phyloP scores from a whole-genome alignment of 2,888 invertebrate genomes.

The Reticulitermes lucifugus region DNA sequence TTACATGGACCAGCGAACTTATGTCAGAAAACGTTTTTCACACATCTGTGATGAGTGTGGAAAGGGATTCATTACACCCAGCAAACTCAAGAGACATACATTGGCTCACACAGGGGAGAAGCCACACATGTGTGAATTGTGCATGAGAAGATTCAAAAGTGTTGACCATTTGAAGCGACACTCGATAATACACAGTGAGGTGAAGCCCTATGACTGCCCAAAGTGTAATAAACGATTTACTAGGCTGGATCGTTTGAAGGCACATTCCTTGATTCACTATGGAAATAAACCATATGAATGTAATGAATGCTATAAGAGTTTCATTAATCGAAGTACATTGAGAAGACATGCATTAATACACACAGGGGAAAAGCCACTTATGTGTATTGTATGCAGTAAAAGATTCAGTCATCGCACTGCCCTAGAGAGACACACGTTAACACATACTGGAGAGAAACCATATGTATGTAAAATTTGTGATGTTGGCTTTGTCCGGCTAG shows the following conservation, averaged over 20 bases:
- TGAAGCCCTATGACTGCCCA: background rate
- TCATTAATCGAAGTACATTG: background rate
- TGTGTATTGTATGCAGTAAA: slow-evolving; percentile 8
- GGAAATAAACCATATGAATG: slow-evolving; percentile 13
- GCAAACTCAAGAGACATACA: slow-evolving; percentile 20
- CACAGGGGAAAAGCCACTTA: slow-evolving; percentile 20
- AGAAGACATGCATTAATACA: slow-evolving; percentile 11
- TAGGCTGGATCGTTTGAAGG: slow-evolving; percentile 11
- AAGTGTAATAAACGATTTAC: slow-evolving; percentile 10
- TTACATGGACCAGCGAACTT: background rate
- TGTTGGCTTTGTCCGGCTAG: slow-evolving; percentile 2
- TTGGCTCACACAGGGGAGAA: slow-evolving; percentile 29
- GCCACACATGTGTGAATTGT: slow-evolving; percentile 21
- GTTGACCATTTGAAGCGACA: slow-evolving; percentile 5
- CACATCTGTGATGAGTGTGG: slow-evolving; percentile 6
- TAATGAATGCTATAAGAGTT: slow-evolving; percentile 23
- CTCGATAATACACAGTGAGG: slow-evolving; percentile 17
- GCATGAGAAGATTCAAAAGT: slow-evolving; percentile 3
- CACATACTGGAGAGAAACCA: slow-evolving; percentile 17
- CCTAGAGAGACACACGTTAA: slow-evolving; percentile 5
- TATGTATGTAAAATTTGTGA: slow-evolving; percentile 18
- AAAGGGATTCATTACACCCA: slow-evolving; percentile 19
- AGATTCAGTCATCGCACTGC: slow-evolving; percentile 17
- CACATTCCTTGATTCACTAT: background rate
- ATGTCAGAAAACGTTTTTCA: slow-evolving; percentile 6